Evolutionary conservation across 2,888 invertebrate species (phyloP).

Genomic region (Busseola fusca): DNA sequence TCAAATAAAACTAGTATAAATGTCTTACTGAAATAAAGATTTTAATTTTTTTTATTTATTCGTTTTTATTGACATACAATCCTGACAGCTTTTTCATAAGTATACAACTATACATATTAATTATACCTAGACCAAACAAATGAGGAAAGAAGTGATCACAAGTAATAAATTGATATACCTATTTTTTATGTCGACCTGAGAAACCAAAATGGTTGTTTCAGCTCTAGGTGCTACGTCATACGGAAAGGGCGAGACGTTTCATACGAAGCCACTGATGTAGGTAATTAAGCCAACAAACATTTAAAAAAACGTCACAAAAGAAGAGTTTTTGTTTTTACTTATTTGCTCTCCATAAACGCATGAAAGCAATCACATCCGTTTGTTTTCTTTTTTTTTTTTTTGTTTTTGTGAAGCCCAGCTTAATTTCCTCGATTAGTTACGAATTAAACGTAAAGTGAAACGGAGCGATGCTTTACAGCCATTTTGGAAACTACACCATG

Average conservation of each 20-base stretch:
- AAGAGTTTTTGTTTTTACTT: conserved; percentile 40
- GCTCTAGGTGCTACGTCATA: conserved; percentile 1
- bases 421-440: conserved; percentile 70
- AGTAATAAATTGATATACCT: background rate
- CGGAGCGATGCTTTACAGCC: conserved; percentile 64
- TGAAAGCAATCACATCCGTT: conserved; percentile 73
- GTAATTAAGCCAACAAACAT: conserved; percentile 8
- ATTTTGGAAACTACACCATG: conserved; percentile 61
- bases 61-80: conserved; percentile 19
- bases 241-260: conserved; percentile 8
- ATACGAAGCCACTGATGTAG: background rate
- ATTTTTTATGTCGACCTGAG: background rate
- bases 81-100: background rate
- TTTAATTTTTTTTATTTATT: conserved; percentile 3
- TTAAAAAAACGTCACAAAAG: conserved; percentile 26
- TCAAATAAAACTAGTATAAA: conserved; percentile 10
- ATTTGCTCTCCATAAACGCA: conserved; percentile 67
- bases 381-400: conserved; percentile 66
- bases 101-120: background rate
- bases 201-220: conserved; percentile 7
- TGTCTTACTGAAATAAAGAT: conserved; percentile 39
- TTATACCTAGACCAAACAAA: background rate
- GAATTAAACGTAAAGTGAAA: conserved; percentile 66
- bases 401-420: conserved; percentile 64
- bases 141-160: background rate